Base-by-base conservation (phyloP, 2,113 vertebrate species). In the Aplodontia rufa region DNA sequence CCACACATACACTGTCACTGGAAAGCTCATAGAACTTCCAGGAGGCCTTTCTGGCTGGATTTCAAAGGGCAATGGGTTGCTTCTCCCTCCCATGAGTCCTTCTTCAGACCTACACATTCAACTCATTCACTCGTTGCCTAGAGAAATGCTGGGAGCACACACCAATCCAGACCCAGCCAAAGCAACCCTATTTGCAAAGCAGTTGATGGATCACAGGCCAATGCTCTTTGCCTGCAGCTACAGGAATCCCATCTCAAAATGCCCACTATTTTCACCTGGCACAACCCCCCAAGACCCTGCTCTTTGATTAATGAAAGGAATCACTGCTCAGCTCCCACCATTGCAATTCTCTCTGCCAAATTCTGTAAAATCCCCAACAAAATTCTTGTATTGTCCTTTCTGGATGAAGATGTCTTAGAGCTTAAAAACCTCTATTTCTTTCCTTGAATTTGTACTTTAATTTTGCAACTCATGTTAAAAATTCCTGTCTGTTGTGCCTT, bases 371-470 rank as follows among this genome's bases (percentile, higher is more conserved):
- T 17, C 30, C 64, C 26, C n/a, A 79, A 76, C 45, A 66, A 32
- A 68, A 83, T 62, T 85, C 47, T 68, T 84, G 1, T 11, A 17
- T 10, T 4, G 19, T 3, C 5, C 11, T 22, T 86, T 88, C 62
- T 28, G 1, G 51, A 87, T 42, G 24, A 85, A 80, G 7, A 22
- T 49, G n/a, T 37, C n/a, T 68, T 35, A 87, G 13, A 47, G 47
- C 62, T 84, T 32, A 4, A 91, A 97, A 91, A 16, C 60, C 84
- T 37, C 49, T 32, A 74, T 28, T 42, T 72, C 47, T 79, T 74
- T 75, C 16, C 35, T 83, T 91, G 49, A 86, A 40, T 55, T 32
- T 87, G 10, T n/a, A 80, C 62, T 76, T 84, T 91, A 66, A 32
- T 95, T 84, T 80, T 84, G 10, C 8, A 64, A 35, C 12, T 85